A percentile compares a stretch with the other conserved stretches of the same genome.
phyloP scores from a whole-genome alignment of 1,140 invertebrate genomes.

The Berghia stephanieae region DNA sequence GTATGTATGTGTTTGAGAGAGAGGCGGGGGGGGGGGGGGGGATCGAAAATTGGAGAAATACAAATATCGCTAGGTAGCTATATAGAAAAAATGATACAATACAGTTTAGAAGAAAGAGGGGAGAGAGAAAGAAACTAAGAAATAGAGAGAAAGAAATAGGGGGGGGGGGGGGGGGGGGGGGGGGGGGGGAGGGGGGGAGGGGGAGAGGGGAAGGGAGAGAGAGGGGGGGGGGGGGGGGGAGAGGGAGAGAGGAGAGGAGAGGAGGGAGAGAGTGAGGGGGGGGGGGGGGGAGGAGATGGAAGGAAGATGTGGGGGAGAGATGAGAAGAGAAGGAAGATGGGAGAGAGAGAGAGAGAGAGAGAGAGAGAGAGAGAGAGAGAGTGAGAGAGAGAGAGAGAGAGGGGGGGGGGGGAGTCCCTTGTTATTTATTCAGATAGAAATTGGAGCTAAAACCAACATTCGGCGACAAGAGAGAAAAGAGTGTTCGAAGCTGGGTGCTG shows the following conservation, averaged over 20 bases:
- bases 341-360: not conserved
- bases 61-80: too few relatives aligned
- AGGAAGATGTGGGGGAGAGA: not conserved
- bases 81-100: not conserved
- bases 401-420: not conserved
- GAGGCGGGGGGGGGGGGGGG: too few relatives aligned
- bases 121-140: slow-evolving; percentile 1
- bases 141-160: not conserved
- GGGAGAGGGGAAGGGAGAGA: not conserved
- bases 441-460: too few relatives aligned
- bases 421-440: too few relatives aligned
- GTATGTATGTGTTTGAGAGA: too few relatives aligned
- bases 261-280: not conserved
- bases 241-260: too few relatives aligned
- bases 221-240: not conserved
- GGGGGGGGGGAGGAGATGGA: not conserved
- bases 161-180: not conserved
- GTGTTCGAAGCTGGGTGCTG: too few relatives aligned
- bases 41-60: too few relatives aligned
- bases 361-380: slow-evolving; percentile 18
- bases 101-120: not conserved
- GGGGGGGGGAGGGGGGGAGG: not conserved
- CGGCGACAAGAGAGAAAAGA: too few relatives aligned
- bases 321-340: not conserved
- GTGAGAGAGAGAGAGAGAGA: not conserved